Conservation (phyloP, 2,797 vertebrate species). For the Cynopterus sphinx region DNA sequence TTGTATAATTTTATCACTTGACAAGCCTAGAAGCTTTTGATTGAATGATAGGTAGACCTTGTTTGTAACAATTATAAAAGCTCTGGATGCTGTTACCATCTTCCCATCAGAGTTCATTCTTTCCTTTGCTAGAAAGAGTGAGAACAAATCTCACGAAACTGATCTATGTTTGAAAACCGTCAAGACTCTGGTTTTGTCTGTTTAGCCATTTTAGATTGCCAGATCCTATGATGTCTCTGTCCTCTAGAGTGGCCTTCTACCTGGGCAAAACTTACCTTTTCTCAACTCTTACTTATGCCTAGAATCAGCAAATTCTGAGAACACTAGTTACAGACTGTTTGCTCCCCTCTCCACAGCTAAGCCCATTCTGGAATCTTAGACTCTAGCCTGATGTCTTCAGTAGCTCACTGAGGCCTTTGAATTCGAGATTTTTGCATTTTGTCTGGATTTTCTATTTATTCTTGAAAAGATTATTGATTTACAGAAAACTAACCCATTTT, state of each 20-base stretch:
- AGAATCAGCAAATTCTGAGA: not conserved
- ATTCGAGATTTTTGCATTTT: not conserved
- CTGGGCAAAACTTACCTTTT: not conserved
- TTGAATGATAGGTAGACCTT: not conserved
- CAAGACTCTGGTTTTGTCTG: not conserved
- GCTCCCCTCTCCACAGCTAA: not conserved
- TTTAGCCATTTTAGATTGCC: not conserved
- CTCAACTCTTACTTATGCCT: not conserved
- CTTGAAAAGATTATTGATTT: not conserved
- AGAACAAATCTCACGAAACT: not conserved
- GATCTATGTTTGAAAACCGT: not conserved
- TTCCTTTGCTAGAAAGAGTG: not conserved
- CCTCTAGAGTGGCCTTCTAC: not conserved
- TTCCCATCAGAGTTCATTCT: not conserved
- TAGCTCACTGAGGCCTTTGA: not conserved
- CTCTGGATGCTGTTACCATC: not conserved
- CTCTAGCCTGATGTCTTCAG: not conserved
- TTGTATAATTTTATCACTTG: not conserved
- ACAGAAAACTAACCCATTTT: not conserved
- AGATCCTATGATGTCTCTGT: not conserved
- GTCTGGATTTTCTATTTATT: not conserved
- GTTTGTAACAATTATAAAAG: not conserved
- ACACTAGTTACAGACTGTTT: not conserved
- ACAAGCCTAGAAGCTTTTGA: not conserved
- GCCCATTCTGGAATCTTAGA: not conserved